These are phyloP conservation scores for Thereva unica DNA, from an alignment of 2,888 invertebrate species.

Conservation along the genomic window DNA sequence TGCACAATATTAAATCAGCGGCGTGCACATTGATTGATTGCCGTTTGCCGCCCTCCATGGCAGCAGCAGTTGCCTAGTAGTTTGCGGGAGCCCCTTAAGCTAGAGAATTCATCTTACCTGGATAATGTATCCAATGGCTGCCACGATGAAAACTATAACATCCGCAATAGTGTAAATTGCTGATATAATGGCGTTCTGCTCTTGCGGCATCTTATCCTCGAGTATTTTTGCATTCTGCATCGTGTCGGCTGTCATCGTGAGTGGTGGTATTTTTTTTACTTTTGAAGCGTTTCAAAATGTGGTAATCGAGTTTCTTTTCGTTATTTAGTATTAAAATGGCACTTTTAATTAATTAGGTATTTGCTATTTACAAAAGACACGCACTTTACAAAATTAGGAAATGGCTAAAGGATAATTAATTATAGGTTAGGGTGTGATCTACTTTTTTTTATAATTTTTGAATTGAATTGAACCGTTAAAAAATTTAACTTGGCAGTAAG, in stretches of 20 bases:
- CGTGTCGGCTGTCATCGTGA: not conserved
- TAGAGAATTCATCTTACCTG: conserved; percentile 46
- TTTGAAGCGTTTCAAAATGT: not conserved
- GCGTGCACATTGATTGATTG: not conserved
- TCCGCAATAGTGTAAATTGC: conserved; percentile 51
- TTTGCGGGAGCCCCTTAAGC: too few species aligned
- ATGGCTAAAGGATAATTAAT: too few species aligned
- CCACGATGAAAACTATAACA: conserved; percentile 52
- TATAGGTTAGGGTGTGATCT: too few species aligned
- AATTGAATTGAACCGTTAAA: too few species aligned
- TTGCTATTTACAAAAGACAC: too few species aligned
- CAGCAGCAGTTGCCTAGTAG: too few species aligned
- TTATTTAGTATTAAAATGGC: too few species aligned
- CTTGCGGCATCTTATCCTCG: conserved; percentile 14
- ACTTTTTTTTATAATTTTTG: too few species aligned
- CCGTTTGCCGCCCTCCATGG: not conserved
- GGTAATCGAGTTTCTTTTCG: too few species aligned
- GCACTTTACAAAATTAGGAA: too few species aligned
- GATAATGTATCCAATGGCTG: conserved; percentile 54
- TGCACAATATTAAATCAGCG: not conserved
- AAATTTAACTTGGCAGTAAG: too few species aligned
- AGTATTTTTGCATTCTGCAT: conserved; percentile 15
- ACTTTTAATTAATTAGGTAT: too few species aligned
- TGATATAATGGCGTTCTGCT: conserved; percentile 39
- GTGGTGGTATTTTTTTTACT: not conserved